Conservation (phyloP, 1,140 invertebrate genomes). For the Drosophila hydei region DNA sequence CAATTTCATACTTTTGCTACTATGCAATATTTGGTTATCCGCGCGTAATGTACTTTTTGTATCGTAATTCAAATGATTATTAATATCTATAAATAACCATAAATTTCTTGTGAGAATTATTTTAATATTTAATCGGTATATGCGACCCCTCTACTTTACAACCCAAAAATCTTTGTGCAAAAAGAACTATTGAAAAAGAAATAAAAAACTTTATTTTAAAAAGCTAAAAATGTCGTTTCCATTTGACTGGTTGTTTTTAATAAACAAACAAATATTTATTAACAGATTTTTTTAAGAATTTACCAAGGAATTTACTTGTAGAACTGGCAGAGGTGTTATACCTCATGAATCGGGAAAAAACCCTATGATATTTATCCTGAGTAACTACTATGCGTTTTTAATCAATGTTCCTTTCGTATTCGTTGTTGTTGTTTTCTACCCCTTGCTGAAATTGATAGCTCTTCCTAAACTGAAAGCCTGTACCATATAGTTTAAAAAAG, state of each 20-base stretch:
- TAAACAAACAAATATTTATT: too few relatives aligned
- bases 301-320: too few relatives aligned
- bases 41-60: slow-evolving; percentile 53
- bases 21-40: slow-evolving; percentile 41
- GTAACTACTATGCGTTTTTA: too few relatives aligned
- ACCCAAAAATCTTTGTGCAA: slow-evolving; percentile 33
- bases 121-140: slow-evolving; percentile 52
- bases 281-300: too few relatives aligned
- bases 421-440: too few relatives aligned
- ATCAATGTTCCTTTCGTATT: too few relatives aligned
- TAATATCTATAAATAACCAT: slow-evolving; percentile 47
- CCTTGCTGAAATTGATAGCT: too few relatives aligned
- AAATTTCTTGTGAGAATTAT: slow-evolving; percentile 65
- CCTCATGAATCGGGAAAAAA: too few relatives aligned
- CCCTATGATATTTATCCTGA: too few relatives aligned
- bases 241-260: not conserved
- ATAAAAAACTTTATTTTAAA: slow-evolving; percentile 59
- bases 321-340: too few relatives aligned
- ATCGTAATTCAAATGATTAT: slow-evolving; percentile 61
- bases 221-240: not conserved
- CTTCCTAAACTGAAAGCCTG: too few relatives aligned
- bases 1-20: slow-evolving; percentile 19
- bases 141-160: slow-evolving; percentile 7
- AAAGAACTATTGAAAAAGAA: slow-evolving; percentile 32
- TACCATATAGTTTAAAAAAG: too few relatives aligned